Evolutionary conservation across 2,888 invertebrate genomes (phyloP).

Genomic region (Mamestra brassicae): DNA sequence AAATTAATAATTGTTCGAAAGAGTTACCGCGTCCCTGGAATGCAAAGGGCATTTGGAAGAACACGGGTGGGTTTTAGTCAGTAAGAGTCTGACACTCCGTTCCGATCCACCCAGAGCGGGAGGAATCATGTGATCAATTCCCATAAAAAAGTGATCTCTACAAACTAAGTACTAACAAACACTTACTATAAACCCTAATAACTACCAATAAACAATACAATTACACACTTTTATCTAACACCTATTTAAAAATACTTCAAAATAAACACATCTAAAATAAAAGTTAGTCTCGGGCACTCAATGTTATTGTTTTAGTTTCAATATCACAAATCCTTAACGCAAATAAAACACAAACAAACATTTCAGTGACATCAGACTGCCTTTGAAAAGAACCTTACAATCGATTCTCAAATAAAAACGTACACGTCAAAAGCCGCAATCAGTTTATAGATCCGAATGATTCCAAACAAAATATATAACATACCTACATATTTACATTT

Average conservation of each 20-base stretch:
- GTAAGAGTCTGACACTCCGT: too few relatives aligned
- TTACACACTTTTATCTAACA: background rate
- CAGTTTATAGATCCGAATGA: slow-evolving; percentile 56
- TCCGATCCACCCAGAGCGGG: too few relatives aligned
- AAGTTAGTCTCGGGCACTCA: background rate
- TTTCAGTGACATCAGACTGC: slow-evolving; percentile 26
- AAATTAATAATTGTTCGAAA: too few relatives aligned
- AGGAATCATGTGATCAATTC: too few relatives aligned
- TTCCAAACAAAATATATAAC: slow-evolving; percentile 61
- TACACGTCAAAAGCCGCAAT: slow-evolving; percentile 59
- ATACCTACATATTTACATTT: slow-evolving; percentile 65
- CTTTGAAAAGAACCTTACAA: slow-evolving; percentile 32
- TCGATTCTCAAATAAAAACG: slow-evolving; percentile 31
- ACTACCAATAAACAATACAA: too few relatives aligned
- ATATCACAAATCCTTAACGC: slow-evolving; percentile 4
- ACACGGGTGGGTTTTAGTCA: too few relatives aligned
- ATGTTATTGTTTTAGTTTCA: slow-evolving; percentile 27
- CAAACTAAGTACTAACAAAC: too few relatives aligned
- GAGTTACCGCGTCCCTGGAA: too few relatives aligned
- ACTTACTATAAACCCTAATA: too few relatives aligned
- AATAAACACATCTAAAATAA: slow-evolving; percentile 17
- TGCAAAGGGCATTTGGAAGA: too few relatives aligned
- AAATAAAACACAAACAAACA: slow-evolving; percentile 33
- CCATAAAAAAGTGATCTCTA: too few relatives aligned
- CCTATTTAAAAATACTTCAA: background rate